phyloP scores from a whole-genome alignment of 1,140 invertebrate species.

The Neelides sp. region DNA sequence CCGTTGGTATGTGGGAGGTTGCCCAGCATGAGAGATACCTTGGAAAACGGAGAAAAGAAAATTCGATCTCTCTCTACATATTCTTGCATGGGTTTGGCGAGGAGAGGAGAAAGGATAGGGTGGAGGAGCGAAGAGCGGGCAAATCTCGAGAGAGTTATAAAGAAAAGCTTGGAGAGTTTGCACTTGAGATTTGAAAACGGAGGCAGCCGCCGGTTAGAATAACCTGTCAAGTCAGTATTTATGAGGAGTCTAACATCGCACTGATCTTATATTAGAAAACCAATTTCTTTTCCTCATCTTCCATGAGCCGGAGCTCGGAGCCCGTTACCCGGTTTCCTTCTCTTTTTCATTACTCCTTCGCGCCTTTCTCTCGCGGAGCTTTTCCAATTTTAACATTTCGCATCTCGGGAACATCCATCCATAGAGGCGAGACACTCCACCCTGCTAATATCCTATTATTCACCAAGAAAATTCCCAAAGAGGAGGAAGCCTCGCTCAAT shows the following conservation, averaged over 20 bases:
- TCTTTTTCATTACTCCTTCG: slow-evolving; percentile 22
- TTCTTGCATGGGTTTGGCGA: no score
- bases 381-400: no score
- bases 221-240: slow-evolving; percentile 30
- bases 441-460: no score
- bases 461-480: no score
- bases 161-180: slow-evolving; percentile 28
- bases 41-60: no score
- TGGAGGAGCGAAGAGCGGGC: slow-evolving; percentile 11
- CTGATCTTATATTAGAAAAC: slow-evolving; percentile 31
- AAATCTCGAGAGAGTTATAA: slow-evolving; percentile 28
- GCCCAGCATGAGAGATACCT: no score
- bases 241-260: slow-evolving; percentile 26
- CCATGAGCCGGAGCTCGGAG: neutral
- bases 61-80: no score
- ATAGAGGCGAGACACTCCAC: no score
- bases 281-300: slow-evolving; percentile 27
- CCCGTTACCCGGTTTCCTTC: neutral
- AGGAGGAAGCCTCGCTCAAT: no score
- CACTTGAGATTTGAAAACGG: slow-evolving; percentile 29
- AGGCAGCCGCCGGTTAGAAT: slow-evolving; percentile 22
- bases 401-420: no score
- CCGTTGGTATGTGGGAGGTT: no score
- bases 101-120: neutral
- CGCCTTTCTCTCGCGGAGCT: neutral